A percentile compares a stretch with the other conserved stretches of the same genome.
Evolutionary conservation across 2,888 invertebrate genomes (phyloP).

Genomic region (Agrilus cyanescens): DNA sequence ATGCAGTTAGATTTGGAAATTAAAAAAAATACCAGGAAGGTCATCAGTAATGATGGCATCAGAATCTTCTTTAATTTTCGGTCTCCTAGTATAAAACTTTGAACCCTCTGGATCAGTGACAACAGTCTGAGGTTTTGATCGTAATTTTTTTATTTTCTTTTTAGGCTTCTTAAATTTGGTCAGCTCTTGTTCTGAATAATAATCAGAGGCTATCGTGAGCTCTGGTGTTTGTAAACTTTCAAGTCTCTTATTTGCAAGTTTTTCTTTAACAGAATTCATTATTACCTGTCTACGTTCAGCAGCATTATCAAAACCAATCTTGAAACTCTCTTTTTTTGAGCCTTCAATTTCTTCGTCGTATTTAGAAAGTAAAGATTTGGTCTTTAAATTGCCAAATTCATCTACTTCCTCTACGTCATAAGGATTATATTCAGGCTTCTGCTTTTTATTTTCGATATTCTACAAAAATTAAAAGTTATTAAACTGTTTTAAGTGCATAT

Average conservation of each 20-base stretch:
- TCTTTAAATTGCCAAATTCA: constrained; percentile 50
- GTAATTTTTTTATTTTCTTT: constrained; percentile 59
- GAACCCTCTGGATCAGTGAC: constrained; percentile 53
- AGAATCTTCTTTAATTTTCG: constrained; percentile 20
- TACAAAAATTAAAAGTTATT: constrained; percentile 27
- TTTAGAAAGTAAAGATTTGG: constrained; percentile 67
- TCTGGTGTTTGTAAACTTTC: constrained; percentile 62
- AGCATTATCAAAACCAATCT: constrained; percentile 57
- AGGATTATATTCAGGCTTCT: constrained; percentile 75
- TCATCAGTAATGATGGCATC: constrained; percentile 48
- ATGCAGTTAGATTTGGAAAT: neutral
- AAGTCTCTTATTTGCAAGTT: constrained; percentile 52
- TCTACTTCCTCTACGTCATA: constrained; percentile 69
- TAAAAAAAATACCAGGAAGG: constrained; percentile 38
- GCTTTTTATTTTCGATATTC: constrained; percentile 74
- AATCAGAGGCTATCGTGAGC: constrained; percentile 72
- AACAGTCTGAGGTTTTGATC: constrained; percentile 51
- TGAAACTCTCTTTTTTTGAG: constrained; percentile 56
- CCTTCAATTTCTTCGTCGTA: constrained; percentile 91
- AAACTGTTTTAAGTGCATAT: neutral
- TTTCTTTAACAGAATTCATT: constrained; percentile 42
- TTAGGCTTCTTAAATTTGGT: constrained; percentile 84
- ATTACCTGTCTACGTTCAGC: constrained; percentile 41
- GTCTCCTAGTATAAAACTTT: constrained; percentile 23
- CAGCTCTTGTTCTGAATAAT: constrained; percentile 74